These are phyloP conservation scores for Marcusenius ussheri DNA, from an alignment of 2,113 vertebrate species.

Conservation along the genomic window DNA sequence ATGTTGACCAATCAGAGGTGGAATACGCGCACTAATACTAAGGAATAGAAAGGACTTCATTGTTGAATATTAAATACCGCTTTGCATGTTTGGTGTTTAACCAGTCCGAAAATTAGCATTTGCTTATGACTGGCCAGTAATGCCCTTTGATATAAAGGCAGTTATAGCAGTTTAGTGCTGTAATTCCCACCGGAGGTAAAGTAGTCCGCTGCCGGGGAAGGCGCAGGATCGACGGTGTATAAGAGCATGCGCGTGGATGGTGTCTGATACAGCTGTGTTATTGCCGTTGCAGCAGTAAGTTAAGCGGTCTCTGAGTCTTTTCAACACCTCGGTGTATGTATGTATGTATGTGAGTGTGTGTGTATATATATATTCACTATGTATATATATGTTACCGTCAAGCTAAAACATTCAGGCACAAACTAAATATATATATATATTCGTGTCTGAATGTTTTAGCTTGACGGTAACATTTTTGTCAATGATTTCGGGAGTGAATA, in stretches of 20 bases:
- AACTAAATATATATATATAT: no score
- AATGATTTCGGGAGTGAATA: background rate
- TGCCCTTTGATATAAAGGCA: background rate
- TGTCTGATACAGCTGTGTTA: background rate
- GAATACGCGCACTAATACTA: conserved; percentile 48
- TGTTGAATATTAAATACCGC: background rate
- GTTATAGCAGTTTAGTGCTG: background rate
- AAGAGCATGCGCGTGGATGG: background rate
- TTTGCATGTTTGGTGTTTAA: background rate
- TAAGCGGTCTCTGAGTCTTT: background rate
- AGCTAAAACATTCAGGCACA: no score
- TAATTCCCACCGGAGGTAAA: background rate
- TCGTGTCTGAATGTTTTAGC: background rate
- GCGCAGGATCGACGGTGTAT: conserved; percentile 10
- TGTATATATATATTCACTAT: no score
- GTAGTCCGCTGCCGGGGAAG: conserved; percentile 23
- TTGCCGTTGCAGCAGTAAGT: background rate
- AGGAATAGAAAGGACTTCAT: background rate
- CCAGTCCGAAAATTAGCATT: background rate
- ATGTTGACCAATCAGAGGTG: conserved; percentile 52
- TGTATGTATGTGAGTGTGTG: no score
- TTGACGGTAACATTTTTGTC: background rate
- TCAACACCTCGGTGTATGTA: background rate
- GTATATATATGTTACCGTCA: no score
- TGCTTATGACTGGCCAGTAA: background rate